phyloP scores from a whole-genome alignment of 2,113 vertebrate genomes.

The Meleagris gallopavo region DNA sequence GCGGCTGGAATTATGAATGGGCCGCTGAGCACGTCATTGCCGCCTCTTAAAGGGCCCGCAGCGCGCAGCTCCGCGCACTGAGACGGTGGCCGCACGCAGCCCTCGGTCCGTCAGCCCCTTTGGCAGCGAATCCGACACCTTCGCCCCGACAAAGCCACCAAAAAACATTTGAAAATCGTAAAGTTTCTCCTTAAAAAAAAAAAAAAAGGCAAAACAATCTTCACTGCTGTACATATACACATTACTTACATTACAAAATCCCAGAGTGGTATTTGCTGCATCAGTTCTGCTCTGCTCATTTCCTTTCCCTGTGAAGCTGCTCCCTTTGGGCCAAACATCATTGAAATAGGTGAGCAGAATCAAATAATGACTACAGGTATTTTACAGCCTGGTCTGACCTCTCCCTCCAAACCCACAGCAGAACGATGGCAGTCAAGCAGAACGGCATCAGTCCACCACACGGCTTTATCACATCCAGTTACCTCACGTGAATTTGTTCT shows the following conservation, averaged over 20 bases:
- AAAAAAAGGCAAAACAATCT: background rate
- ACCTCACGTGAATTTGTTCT: accelerated
- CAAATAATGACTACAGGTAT: accelerated
- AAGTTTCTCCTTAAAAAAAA: background rate
- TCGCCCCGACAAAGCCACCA: background rate
- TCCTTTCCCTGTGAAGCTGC: background rate
- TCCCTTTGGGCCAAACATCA: background rate
- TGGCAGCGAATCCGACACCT: accelerated
- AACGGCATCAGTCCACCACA: accelerated
- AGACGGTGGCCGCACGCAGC: too few species aligned
- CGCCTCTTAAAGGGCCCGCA: background rate
- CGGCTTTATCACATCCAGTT: accelerated
- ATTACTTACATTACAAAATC: conserved; percentile 27
- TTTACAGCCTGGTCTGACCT: accelerated
- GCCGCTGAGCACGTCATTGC: background rate
- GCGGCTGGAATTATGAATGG: conserved; percentile 69
- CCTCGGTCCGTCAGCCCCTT: accelerated
- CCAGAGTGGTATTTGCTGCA: background rate
- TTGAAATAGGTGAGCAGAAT: background rate
- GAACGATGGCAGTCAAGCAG: accelerated
- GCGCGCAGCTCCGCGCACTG: too few species aligned
- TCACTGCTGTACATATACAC: conserved; percentile 45
- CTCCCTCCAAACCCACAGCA: background rate
- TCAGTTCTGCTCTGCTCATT: accelerated
- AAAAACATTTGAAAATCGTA: background rate